Conservation (phyloP, 2,113 vertebrate genomes). For the Pelobates fuscus region DNA sequence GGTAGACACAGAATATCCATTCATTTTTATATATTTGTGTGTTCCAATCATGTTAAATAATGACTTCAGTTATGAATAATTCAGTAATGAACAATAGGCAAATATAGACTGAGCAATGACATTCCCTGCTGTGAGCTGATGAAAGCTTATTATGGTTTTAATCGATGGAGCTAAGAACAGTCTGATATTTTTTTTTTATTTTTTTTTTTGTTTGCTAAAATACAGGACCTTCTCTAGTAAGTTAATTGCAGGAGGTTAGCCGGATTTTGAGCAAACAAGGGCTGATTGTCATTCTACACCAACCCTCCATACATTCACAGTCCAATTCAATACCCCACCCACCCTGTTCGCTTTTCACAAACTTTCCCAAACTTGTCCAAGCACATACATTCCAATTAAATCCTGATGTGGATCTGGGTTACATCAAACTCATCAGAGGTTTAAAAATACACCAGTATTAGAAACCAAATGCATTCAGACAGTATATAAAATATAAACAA, state of each 20-base stretch:
- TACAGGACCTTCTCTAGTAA: constrained; percentile 48
- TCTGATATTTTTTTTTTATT: constrained; percentile 56
- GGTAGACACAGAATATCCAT: background rate
- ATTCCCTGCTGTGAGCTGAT: constrained; percentile 48
- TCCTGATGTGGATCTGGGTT: constrained; percentile 19
- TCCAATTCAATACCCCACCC: constrained; percentile 55
- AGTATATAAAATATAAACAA: background rate
- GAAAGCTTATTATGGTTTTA: constrained; percentile 57
- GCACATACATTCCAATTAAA: constrained; percentile 58
- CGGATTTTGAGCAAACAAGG: constrained; percentile 42
- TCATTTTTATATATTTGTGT: too few species aligned
- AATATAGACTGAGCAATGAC: constrained; percentile 50
- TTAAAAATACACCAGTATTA: background rate
- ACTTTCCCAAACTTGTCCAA: constrained; percentile 69
- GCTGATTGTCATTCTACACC: constrained; percentile 54
- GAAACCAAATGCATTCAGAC: background rate
- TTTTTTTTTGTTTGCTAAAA: constrained; percentile 49
- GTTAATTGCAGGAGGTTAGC: constrained; percentile 55
- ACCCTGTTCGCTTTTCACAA: constrained; percentile 55
- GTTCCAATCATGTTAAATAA: constrained; percentile 50
- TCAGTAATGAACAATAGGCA: constrained; percentile 55
- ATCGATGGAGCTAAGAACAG: constrained; percentile 58
- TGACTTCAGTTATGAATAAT: constrained; percentile 33
- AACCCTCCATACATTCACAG: constrained; percentile 53
- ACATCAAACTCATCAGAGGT: background rate